Percentiles rank a stretch among this genome's conserved stretches.
These are phyloP conservation scores for Barbus barbus DNA, from an alignment of 2,113 vertebrate species.

Conservation along the genomic window DNA sequence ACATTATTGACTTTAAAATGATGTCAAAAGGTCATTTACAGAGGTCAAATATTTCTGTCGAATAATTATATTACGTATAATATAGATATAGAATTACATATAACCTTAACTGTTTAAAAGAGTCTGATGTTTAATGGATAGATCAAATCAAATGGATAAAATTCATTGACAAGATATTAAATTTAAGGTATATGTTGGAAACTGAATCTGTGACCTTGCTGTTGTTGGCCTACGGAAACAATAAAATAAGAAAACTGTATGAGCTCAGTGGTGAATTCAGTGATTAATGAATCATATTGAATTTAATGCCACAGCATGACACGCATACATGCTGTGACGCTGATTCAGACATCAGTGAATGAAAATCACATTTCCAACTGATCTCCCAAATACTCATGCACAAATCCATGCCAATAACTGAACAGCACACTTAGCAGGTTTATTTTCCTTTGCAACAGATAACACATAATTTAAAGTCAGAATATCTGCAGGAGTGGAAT, in stretches of 20 bases:
- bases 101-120: not conserved
- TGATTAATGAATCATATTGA: conserved; percentile 1
- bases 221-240: not conserved
- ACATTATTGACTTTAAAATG: not conserved
- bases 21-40: not conserved
- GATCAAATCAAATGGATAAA: not conserved
- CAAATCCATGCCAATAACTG: not conserved
- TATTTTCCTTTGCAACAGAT: conserved; percentile 20
- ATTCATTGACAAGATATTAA: not conserved
- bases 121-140: not conserved
- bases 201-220: not conserved
- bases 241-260: not conserved
- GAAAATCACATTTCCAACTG: not conserved
- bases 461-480: conserved; percentile 37
- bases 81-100: too few relatives aligned
- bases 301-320: not conserved
- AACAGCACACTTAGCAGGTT: not conserved
- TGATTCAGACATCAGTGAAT: conserved; percentile 1
- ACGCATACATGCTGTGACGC: not conserved
- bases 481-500: conserved; percentile 1
- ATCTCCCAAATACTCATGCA: not conserved
- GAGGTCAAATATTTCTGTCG: not conserved
- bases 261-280: not conserved
- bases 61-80: not conserved
- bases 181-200: not conserved